Conservation (phyloP, 2,888 invertebrate species). For the Timandra comae region DNA sequence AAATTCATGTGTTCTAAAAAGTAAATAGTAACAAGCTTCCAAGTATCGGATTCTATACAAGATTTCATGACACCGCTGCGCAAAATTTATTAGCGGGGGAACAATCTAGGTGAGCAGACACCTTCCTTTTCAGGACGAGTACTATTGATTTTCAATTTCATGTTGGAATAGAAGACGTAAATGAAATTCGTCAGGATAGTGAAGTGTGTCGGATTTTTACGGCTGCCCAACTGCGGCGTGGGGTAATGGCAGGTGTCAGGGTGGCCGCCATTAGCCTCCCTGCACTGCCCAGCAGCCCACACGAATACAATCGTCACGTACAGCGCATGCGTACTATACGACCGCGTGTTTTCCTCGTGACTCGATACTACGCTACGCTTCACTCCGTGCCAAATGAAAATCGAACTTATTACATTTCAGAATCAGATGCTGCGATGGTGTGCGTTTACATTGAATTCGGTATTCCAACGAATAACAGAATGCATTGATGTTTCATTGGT, state of each 20-base stretch:
- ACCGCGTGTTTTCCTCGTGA: constrained; percentile 67
- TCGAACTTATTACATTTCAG: constrained; percentile 7
- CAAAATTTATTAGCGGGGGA: constrained; percentile 38
- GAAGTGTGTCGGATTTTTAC: constrained; percentile 62
- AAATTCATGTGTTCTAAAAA: neutral
- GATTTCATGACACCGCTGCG: too few species aligned
- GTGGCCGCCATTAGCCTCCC: constrained; percentile 18
- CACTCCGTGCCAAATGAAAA: constrained; percentile 13
- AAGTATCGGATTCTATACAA: constrained; percentile 36
- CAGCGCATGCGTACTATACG: constrained; percentile 62
- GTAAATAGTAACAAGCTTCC: constrained; percentile 18
- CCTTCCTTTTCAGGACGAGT: too few species aligned
- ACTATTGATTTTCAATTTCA: constrained; percentile 22
- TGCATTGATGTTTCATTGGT: too few species aligned
- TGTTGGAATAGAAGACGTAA: constrained; percentile 44
- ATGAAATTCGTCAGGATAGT: constrained; percentile 47
- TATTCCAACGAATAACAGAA: too few species aligned
- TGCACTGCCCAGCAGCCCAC: constrained; percentile 8
- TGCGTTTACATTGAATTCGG: too few species aligned
- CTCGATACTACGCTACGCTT: constrained; percentile 30
- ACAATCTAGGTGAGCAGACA: too few species aligned
- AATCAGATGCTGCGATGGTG: neutral
- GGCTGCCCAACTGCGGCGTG: constrained; percentile 40
- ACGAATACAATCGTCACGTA: constrained; percentile 20
- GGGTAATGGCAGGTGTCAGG: constrained; percentile 27